A percentile compares a stretch with the other conserved stretches of the same genome.
phyloP scores from a whole-genome alignment of 2,888 invertebrate genomes.

The Blastobasis adustella region DNA sequence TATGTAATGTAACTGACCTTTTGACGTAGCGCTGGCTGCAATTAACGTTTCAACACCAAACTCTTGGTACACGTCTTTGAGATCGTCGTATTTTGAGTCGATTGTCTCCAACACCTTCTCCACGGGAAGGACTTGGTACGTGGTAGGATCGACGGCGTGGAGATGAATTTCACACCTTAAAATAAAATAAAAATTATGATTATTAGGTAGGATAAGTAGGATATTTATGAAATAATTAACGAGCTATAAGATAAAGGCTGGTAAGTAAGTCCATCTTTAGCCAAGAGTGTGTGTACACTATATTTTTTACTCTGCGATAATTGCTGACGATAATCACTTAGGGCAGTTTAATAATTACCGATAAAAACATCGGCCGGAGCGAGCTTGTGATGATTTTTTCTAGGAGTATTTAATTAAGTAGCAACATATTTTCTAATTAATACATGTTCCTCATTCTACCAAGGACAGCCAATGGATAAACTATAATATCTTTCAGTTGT shows the following conservation, averaged over 20 bases:
- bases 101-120: constrained; percentile 86
- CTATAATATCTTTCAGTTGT: no score
- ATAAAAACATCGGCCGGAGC: no score
- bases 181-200: not conserved
- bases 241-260: not conserved
- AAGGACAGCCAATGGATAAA: no score
- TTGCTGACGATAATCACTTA: no score
- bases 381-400: no score
- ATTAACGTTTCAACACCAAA: constrained; percentile 63
- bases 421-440: no score
- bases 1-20: constrained; percentile 32
- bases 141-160: constrained; percentile 84
- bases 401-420: no score
- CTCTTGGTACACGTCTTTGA: constrained; percentile 78
- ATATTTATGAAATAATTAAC: not conserved
- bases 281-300: no score
- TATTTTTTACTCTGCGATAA: no score
- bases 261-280: not conserved
- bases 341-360: no score
- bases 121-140: constrained; percentile 84
- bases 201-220: no score
- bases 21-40: constrained; percentile 55
- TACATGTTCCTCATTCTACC: no score
- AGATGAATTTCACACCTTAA: constrained; percentile 89
- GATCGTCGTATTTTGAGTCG: constrained; percentile 89